Percentiles rank a stretch among this genome's conserved stretches.
Conservation (phyloP, 2,113 vertebrate species). For the Heterotilapia buettikoferi region DNA sequence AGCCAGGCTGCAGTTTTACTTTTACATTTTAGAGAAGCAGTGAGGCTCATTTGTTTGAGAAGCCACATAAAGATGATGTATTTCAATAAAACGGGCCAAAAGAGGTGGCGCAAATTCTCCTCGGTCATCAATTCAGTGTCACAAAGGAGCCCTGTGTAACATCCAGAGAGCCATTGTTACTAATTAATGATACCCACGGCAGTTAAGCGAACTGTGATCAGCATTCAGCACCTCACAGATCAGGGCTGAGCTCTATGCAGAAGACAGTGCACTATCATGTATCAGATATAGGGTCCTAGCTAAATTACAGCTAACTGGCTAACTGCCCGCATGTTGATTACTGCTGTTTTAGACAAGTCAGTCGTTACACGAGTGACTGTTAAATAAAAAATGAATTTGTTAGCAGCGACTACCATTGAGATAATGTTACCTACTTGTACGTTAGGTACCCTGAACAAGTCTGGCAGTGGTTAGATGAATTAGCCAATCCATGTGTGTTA, state of each 20-base stretch:
- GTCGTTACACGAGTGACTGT: neutral
- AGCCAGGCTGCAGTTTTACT: neutral
- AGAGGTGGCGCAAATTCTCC: neutral
- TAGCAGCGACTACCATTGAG: neutral
- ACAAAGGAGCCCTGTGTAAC: neutral
- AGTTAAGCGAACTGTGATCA: neutral
- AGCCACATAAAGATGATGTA: neutral
- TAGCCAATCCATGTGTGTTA: neutral
- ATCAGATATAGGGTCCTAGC: neutral
- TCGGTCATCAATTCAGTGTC: neutral
- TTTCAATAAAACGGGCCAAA: neutral
- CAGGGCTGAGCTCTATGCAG: neutral
- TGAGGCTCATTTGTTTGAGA: neutral
- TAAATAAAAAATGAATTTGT: neutral
- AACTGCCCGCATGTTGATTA: neutral
- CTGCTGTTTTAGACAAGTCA: fast-evolving
- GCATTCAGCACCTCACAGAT: neutral
- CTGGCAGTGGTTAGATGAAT: neutral
- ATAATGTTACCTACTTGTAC: neutral
- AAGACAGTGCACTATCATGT: neutral
- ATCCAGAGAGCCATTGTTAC: neutral
- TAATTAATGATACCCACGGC: neutral
- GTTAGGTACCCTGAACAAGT: neutral
- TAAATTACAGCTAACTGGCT: neutral
- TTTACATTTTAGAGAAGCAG: neutral